Percentiles rank a stretch among this genome's conserved stretches.
phyloP scores from a whole-genome alignment of 2,888 invertebrate genomes.

The Pemphredon lugubris region DNA sequence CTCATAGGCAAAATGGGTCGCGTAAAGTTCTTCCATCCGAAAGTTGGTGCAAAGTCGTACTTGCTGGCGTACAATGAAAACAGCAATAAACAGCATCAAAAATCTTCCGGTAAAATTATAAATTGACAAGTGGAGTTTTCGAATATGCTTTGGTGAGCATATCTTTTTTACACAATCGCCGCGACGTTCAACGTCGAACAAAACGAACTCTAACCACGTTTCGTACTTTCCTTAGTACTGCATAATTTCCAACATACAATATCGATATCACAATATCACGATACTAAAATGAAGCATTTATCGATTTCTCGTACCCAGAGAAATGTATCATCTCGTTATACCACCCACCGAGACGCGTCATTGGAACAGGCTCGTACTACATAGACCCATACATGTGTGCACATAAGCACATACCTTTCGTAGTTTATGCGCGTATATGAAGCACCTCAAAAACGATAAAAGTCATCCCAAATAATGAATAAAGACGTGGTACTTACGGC shows the following conservation, averaged over 20 bases:
- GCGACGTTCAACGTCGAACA: slow-evolving; percentile 8
- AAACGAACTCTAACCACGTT: too few species aligned
- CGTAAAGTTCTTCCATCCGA: too few species aligned
- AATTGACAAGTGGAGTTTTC: too few species aligned
- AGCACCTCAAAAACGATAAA: neutral
- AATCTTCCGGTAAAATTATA: too few species aligned
- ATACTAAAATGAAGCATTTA: neutral
- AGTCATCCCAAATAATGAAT: slow-evolving; percentile 5
- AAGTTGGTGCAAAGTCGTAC: neutral
- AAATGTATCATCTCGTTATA: neutral
- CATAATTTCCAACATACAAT: too few species aligned
- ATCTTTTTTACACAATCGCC: slow-evolving; percentile 20
- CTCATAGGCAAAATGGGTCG: too few species aligned
- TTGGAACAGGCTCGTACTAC: slow-evolving; percentile 1
- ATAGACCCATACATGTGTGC: too few species aligned
- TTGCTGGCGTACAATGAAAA: neutral
- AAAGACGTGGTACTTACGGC: slow-evolving; percentile 40
- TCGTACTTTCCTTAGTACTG: slow-evolving; percentile 16
- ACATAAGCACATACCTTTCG: too few species aligned
- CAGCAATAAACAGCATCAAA: too few species aligned
- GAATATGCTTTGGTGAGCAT: slow-evolving; percentile 15
- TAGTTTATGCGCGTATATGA: slow-evolving; percentile 2
- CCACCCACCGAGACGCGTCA: slow-evolving; percentile 5
- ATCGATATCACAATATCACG: neutral
- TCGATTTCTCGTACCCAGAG: slow-evolving; percentile 3